A percentile compares a stretch with the other conserved stretches of the same genome.
Conservation (phyloP, 2,888 invertebrate species). For the Melikaiella ostensackeni region DNA sequence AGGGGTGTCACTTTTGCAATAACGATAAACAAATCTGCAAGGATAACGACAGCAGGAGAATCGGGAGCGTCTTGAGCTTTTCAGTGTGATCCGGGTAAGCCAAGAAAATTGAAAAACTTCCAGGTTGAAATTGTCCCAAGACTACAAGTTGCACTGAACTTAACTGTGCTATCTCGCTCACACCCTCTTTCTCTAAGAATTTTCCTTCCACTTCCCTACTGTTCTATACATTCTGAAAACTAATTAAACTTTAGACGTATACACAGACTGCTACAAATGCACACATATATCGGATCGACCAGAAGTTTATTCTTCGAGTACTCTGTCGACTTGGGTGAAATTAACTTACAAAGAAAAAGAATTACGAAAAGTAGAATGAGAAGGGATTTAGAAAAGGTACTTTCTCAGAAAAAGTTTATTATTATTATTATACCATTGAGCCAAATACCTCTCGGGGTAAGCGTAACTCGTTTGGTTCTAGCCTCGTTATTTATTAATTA, state of each 20-base stretch:
- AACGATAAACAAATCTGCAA: constrained; percentile 60
- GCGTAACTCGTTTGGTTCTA: too few species aligned
- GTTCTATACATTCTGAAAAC: constrained; percentile 72
- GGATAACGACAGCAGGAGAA: constrained; percentile 58
- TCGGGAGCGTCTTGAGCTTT: constrained; percentile 54
- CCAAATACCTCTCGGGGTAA: too few species aligned
- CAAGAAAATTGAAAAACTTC: constrained; percentile 77
- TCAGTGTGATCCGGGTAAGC: constrained; percentile 59
- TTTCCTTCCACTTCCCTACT: constrained; percentile 45
- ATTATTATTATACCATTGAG: too few species aligned
- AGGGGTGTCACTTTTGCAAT: not conserved
- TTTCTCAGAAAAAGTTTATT: constrained; percentile 35
- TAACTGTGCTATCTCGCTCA: constrained; percentile 50
- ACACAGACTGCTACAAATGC: constrained; percentile 52
- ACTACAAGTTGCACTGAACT: constrained; percentile 68
- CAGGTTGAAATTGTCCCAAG: constrained; percentile 71
- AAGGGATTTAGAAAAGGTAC: not conserved
- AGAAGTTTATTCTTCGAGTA: constrained; percentile 49
- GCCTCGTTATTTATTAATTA: too few species aligned
- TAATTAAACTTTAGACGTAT: constrained; percentile 75
- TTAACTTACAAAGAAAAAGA: constrained; percentile 39
- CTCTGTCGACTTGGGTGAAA: constrained; percentile 27
- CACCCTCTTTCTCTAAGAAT: constrained; percentile 44
- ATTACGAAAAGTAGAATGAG: not conserved
- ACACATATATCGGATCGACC: constrained; percentile 45